Base-by-base conservation (phyloP, 2,888 invertebrate genomes). In the Cryptus armator region DNA sequence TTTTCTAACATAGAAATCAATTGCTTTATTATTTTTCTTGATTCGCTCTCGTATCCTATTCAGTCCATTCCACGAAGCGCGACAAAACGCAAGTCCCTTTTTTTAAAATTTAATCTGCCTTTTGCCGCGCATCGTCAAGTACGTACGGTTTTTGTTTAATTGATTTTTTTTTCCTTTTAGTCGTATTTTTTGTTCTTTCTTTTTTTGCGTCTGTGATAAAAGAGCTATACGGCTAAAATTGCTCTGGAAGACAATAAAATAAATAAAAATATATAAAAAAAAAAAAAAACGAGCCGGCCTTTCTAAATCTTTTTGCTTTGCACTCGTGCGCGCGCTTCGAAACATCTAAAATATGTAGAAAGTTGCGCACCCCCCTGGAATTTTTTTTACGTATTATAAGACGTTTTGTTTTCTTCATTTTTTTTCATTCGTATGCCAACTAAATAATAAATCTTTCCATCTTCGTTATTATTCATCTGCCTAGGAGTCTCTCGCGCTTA, bases 21-120 rank as follows among this genome's bases (percentile, higher is more conserved):
- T 89, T 89, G 86, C 84, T 79, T 88, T 84, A 87, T 90, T 88
- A 86, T 90, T 29, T 84, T 70, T 83, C 64, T 76, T 72, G 77
- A 77, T 85, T 75, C 68, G 76, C 59, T 77, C 80, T 88, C 87
- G 88, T 90, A 91, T 86, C 86, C 91, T 92, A 91, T 88, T 92
- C 91, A 92, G 92, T 93, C 91, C 89, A 90, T 91, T 88, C 89
- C 89, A 90, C 86, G 87, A 89, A 89, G 89, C 87, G 90, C 90
- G 88, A 87, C 90, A 89, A 89, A 70, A 66, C 66, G 53, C 83
- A 71, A 85, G 87, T 86, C 81, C 85, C 37, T 82, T 70, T 74
- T 64, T 46, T 68, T 74, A 24, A 44, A n/a, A n/a, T n/a, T 84
- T 75, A 56, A 37, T n/a, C 32, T 66, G 67, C 82, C 43, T 67